Evolutionary conservation across 2,113 vertebrate genomes (phyloP).

Genomic region (Pelusios castaneus): DNA sequence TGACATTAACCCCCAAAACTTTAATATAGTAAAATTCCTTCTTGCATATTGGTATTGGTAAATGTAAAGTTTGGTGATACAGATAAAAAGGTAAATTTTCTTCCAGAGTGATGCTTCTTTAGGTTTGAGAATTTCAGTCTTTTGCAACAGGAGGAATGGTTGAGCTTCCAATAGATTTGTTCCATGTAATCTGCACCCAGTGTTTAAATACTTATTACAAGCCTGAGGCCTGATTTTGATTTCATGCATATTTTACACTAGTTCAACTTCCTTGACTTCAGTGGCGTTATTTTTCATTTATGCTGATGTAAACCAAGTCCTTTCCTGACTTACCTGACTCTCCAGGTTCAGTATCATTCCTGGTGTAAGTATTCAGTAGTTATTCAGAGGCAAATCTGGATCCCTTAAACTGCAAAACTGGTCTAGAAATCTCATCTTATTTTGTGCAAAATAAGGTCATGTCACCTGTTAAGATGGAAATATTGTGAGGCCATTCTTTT

Average conservation of each 20-base stretch:
- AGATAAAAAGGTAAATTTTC: not conserved
- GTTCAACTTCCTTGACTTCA: not conserved
- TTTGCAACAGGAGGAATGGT: not conserved
- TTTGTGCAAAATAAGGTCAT: fast-evolving
- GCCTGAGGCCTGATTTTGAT: not conserved
- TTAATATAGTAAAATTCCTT: not conserved
- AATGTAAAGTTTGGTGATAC: not conserved
- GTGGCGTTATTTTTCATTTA: not conserved
- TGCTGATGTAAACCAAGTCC: fast-evolving
- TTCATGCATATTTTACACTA: not conserved
- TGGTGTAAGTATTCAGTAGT: not conserved
- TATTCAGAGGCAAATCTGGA: not conserved
- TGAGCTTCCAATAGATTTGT: not conserved
- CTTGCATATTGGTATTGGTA: not conserved
- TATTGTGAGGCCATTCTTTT: not conserved
- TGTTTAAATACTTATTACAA: not conserved
- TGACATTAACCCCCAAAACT: not conserved
- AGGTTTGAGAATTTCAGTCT: not conserved
- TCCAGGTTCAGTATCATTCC: not conserved
- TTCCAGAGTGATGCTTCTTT: not conserved
- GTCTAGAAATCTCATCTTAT: not conserved
- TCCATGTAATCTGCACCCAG: not conserved
- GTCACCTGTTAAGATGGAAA: not conserved
- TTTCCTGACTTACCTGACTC: not conserved
- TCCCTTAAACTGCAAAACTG: not conserved